Evolutionary conservation across 2,113 vertebrate genomes (phyloP), one percentile per base, ranked within the genome.

Genomic region (Mesoclemmys tuberculata): DNA sequence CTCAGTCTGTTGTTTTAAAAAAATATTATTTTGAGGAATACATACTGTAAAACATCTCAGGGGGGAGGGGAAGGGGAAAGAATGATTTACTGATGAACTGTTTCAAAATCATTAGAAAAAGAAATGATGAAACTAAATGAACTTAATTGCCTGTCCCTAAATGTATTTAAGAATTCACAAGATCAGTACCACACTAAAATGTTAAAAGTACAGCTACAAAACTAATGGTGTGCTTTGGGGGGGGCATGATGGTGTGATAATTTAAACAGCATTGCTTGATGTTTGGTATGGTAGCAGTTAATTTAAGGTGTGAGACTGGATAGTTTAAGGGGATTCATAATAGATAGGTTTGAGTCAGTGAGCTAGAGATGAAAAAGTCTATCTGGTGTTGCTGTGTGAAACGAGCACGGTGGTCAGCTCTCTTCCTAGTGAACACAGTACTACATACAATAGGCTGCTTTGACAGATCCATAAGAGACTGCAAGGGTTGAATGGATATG

Each of bases 121-220:
- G 16, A 82, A 48, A 7, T 85, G 75, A 79, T 61, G 41, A 83
- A 85, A n/a, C 26, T 52, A 75, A 88, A 52, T 80, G 35, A 5
- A 87, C 8, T 74, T 80, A 19, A 71, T 95, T 90, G 48, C 14
- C 14, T 82, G 2, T 93, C 24, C 10, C 52, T 87, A 48, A 89
- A 94, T 93, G 49, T 84, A 84, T 93, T 96, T 1, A 84, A 82
- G 90, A 71, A 78, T 93, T 95, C 27, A 89, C n/a, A 80, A 84
- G 64, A 58, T 88, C 0, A 6, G 80, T 90, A 93, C 35, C 46
- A 56, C 14, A 3, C 78, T 29, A 49, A 41, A 41, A 86, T 46
- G 21, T 88, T 96, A 84, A 49, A 92, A 89, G 41, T 90, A 51
- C 38, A 29, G 24, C 5, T 90, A 87, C 5, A 8, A 87, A 95